phyloP scores from a whole-genome alignment of 2,797 vertebrate species.

The Microctenopoma lineatum region DNA sequence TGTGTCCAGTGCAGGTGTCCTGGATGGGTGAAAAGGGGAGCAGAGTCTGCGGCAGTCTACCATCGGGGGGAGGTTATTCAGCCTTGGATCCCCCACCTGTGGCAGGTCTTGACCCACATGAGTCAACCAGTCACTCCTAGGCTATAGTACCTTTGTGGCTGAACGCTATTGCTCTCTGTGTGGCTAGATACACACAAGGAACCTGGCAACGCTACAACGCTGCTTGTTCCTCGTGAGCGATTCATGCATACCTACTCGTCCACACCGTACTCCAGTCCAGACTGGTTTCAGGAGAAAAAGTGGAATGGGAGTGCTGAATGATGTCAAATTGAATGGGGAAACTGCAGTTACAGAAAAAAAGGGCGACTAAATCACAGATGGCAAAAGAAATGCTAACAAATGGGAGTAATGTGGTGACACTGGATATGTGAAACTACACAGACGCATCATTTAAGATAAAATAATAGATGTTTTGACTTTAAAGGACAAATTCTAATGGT shows the following conservation, averaged over 20 bases:
- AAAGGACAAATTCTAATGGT: background rate
- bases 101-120: conserved; percentile 79
- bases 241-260: conserved; percentile 57
- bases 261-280: conserved; percentile 54
- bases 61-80: conserved; percentile 71
- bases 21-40: conserved; percentile 74
- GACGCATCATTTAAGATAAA: background rate
- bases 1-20: conserved; percentile 86
- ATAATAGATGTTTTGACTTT: background rate
- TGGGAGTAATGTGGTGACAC: background rate
- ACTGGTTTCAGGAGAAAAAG: conserved; percentile 59
- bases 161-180: conserved; percentile 63
- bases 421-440: background rate
- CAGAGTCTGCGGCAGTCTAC: conserved; percentile 63
- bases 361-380: conserved; percentile 24
- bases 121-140: conserved; percentile 76
- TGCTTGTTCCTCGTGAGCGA: conserved; percentile 62
- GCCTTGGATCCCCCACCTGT: conserved; percentile 79
- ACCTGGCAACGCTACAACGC: conserved; percentile 51
- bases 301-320: conserved; percentile 38
- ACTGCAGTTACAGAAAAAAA: conserved; percentile 7
- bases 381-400: background rate
- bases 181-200: conserved; percentile 64
- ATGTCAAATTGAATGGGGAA: conserved; percentile 29
- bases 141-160: conserved; percentile 68